Evolutionary conservation across 2,113 vertebrate species (phyloP).

Genomic region (Rallus limicola): DNA sequence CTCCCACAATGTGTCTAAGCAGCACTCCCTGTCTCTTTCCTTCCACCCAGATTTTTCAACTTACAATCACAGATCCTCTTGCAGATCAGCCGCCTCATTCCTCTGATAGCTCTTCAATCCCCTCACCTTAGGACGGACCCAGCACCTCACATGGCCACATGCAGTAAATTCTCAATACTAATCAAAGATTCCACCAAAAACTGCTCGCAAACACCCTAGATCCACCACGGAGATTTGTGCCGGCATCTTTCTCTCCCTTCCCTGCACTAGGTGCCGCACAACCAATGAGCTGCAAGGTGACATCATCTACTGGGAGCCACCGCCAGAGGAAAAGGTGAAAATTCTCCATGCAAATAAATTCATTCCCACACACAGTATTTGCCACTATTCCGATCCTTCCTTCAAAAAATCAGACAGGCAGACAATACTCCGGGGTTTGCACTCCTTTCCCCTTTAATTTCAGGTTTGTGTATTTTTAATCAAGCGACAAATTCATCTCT

Average conservation of each 20-base stretch:
- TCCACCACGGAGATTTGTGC: conserved; percentile 78
- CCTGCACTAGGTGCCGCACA: conserved; percentile 80
- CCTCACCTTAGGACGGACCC: conserved; percentile 76
- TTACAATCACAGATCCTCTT: conserved; percentile 99
- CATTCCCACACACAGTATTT: conserved; percentile 27
- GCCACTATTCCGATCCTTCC: background rate
- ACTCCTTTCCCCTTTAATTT: background rate
- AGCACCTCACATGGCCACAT: conserved; percentile 79
- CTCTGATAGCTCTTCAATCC: conserved; percentile 79
- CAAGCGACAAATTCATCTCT: background rate
- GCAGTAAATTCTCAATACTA: conserved; percentile 55
- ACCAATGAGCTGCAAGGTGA: conserved; percentile 91
- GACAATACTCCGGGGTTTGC: background rate
- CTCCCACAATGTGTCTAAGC: conserved; percentile 76
- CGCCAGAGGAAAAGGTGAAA: conserved; percentile 83
- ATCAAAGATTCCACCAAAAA: conserved; percentile 72
- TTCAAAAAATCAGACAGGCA: background rate
- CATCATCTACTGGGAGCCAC: conserved; percentile 93
- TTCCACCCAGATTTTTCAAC: conserved; percentile 84
- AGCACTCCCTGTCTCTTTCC: conserved; percentile 77
- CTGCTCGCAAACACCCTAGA: conserved; percentile 73
- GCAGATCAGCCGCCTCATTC: conserved; percentile 98
- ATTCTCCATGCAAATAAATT: conserved; percentile 83
- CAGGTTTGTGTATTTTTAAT: background rate
- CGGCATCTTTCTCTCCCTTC: conserved; percentile 87